These are phyloP conservation scores for Petromus typicus DNA, from an alignment of 2,113 vertebrate genomes.

Conservation along the genomic window DNA sequence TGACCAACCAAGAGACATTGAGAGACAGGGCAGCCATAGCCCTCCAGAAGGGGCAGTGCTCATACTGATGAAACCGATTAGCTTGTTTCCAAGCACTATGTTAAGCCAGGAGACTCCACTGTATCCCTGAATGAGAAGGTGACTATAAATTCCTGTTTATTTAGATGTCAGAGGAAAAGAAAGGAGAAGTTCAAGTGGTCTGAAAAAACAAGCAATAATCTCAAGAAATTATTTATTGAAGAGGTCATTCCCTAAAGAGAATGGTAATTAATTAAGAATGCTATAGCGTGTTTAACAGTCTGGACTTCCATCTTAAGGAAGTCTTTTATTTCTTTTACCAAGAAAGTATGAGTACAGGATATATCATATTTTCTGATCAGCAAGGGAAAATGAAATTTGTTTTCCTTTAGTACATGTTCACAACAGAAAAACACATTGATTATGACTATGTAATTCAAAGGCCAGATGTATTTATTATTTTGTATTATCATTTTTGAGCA, in stretches of 20 bases:
- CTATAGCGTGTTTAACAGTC: background rate
- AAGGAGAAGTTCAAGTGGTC: background rate
- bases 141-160: background rate
- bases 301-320: slow-evolving; percentile 15
- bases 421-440: background rate
- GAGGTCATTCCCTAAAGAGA: slow-evolving; percentile 22
- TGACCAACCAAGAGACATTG: slow-evolving; percentile 38
- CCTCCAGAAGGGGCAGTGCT: background rate
- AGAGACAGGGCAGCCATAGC: background rate
- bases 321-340: background rate
- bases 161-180: slow-evolving; percentile 44
- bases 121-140: background rate
- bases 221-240: background rate
- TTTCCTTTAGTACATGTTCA: background rate
- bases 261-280: background rate
- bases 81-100: background rate
- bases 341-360: background rate
- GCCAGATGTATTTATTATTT: background rate
- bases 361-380: background rate
- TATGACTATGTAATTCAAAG: slow-evolving; percentile 35
- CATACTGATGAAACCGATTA: background rate
- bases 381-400: background rate
- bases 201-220: slow-evolving; percentile 14
- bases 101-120: background rate
- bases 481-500: background rate